A percentile compares a stretch with the other conserved stretches of the same genome.
Conservation (phyloP, 2,113 vertebrate species). For the Aplodontia rufa region DNA sequence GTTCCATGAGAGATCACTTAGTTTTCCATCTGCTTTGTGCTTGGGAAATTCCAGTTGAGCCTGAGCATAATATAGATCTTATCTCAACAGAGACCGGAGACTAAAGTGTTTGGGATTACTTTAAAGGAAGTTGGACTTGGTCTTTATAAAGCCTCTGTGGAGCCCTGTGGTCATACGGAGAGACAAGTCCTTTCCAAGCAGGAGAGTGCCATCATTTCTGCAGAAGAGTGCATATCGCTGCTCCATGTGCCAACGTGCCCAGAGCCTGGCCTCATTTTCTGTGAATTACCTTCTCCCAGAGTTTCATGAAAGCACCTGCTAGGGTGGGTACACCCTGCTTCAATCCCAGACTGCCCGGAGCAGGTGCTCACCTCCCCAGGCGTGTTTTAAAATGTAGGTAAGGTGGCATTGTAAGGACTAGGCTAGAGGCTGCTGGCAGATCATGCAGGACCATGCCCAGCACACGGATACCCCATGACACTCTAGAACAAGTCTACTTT, state of each 20-base stretch:
- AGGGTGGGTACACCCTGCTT: too few relatives aligned
- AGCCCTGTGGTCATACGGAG: background rate
- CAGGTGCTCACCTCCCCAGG: too few relatives aligned
- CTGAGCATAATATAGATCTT: background rate
- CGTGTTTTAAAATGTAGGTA: too few relatives aligned
- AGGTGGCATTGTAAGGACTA: too few relatives aligned
- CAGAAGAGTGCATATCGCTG: accelerated
- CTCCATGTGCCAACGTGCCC: background rate
- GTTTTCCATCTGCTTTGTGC: background rate
- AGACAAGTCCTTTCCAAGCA: background rate
- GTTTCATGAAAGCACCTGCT: background rate
- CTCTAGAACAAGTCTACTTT: too few relatives aligned
- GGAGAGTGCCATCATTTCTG: background rate
- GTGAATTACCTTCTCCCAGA: too few relatives aligned
- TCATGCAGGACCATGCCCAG: too few relatives aligned
- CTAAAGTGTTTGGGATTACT: background rate
- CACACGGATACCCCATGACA: too few relatives aligned
- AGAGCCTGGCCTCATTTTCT: background rate
- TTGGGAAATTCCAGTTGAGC: slow-evolving; percentile 19
- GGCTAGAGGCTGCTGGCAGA: too few relatives aligned
- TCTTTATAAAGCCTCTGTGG: background rate
- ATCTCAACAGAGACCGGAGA: background rate
- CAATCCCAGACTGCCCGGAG: too few relatives aligned
- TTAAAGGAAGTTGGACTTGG: background rate
- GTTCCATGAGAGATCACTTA: background rate